phyloP scores from a whole-genome alignment of 92 coral and sea anemone species.

The Palythoa grandis region DNA sequence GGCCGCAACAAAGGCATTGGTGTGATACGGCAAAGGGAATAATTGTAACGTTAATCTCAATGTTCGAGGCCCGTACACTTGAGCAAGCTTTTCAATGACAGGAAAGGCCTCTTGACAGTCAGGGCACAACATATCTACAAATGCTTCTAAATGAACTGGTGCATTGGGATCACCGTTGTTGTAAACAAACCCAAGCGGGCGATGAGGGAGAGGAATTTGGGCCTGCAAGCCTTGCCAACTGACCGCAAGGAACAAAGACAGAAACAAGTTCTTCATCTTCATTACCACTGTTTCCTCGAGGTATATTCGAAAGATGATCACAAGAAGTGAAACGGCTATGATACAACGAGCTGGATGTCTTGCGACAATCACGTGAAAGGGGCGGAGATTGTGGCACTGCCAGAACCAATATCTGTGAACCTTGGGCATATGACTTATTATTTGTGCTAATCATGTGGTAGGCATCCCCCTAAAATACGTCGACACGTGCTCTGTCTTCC shows the following conservation, averaged over 20 bases:
- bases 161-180: slow-evolving; percentile 63
- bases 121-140: slow-evolving; percentile 78
- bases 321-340: neutral
- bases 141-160: slow-evolving; percentile 71
- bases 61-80: slow-evolving; percentile 69
- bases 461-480: neutral
- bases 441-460: slow-evolving; percentile 4
- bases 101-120: slow-evolving; percentile 82
- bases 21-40: slow-evolving; percentile 83
- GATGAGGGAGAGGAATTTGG: slow-evolving; percentile 71
- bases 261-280: slow-evolving; percentile 30
- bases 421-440: neutral
- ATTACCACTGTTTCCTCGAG: slow-evolving; percentile 29
- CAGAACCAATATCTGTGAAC: slow-evolving; percentile 26
- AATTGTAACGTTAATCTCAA: slow-evolving; percentile 63
- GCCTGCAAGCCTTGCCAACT: slow-evolving; percentile 37
- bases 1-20: slow-evolving; percentile 82
- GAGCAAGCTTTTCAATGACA: slow-evolving; percentile 71
- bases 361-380: slow-evolving; percentile 36
- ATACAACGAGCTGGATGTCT: slow-evolving; percentile 30
- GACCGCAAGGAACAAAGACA: slow-evolving; percentile 24
- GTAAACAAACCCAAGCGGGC: slow-evolving; percentile 81
- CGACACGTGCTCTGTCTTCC: neutral
- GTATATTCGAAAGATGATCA: slow-evolving; percentile 26
- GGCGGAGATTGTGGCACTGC: slow-evolving; percentile 32